These are phyloP conservation scores for Caerostris darwini DNA, from an alignment of 1,140 invertebrate genomes.

Conservation along the genomic window DNA sequence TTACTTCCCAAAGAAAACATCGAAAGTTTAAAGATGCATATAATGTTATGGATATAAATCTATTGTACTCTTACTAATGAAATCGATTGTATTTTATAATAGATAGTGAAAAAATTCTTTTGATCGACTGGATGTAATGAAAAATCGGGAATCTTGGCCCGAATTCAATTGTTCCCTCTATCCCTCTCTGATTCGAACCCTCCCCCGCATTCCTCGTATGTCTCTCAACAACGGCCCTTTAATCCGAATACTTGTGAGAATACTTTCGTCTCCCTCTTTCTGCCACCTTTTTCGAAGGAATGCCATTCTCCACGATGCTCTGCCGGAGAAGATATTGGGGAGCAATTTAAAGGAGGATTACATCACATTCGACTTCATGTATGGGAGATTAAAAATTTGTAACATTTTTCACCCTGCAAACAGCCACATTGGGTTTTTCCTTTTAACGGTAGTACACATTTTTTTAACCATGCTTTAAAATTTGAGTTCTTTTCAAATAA, in stretches of 20 bases:
- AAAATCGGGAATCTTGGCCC: conserved; percentile 30
- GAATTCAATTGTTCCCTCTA: neutral
- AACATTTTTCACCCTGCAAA: no score
- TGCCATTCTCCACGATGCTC: neutral
- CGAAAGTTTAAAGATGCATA: no score
- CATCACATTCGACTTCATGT: neutral
- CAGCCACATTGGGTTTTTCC: no score
- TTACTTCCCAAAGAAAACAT: no score
- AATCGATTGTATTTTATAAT: no score
- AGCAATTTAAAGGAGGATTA: conserved; percentile 13
- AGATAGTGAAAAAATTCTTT: neutral
- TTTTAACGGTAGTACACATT: no score
- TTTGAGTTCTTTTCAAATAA: no score
- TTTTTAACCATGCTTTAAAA: no score
- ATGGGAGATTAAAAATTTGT: neutral
- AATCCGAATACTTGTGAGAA: conserved; percentile 73
- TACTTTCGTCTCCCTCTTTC: conserved; percentile 20
- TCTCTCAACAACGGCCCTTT: neutral
- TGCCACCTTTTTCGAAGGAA: neutral
- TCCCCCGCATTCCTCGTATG: conserved; percentile 30
- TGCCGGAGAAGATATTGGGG: neutral
- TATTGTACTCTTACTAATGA: no score
- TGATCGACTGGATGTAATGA: conserved; percentile 52
- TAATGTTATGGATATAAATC: no score
- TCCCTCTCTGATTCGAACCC: neutral